A percentile compares a stretch with the other conserved stretches of the same genome.
phyloP scores from a whole-genome alignment of 2,113 vertebrate species.

The Dermatemys mawii region DNA sequence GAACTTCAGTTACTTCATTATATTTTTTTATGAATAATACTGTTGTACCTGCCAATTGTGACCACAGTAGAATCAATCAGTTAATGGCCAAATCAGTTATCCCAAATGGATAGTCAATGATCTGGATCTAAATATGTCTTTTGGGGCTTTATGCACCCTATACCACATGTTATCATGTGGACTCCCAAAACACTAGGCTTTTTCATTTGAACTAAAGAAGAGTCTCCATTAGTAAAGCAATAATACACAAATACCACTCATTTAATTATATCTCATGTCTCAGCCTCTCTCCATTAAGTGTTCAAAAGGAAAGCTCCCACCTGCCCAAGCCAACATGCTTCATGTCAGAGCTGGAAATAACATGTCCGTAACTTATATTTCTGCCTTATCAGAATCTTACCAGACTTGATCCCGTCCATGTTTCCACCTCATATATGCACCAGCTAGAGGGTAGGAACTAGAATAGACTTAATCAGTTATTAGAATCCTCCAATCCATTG shows the following conservation, averaged over 20 bases:
- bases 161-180: neutral
- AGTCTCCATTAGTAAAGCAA: neutral
- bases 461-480: neutral
- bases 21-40: neutral
- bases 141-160: neutral
- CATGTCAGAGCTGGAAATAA: neutral
- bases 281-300: neutral
- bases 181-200: constrained; percentile 4
- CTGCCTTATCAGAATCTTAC: neutral
- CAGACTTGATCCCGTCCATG: neutral
- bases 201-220: constrained; percentile 7
- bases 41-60: neutral
- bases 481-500: neutral
- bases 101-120: neutral
- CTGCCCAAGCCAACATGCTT: neutral
- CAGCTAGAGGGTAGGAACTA: neutral
- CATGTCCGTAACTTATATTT: neutral
- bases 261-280: neutral
- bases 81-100: neutral
- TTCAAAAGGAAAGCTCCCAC: neutral
- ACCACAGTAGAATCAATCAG: neutral
- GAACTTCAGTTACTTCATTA: neutral
- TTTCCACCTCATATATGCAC: neutral
- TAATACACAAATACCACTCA: neutral
- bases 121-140: neutral